Base-by-base conservation (phyloP, 2,113 vertebrate species). In the Ailuropoda melanoleuca region DNA sequence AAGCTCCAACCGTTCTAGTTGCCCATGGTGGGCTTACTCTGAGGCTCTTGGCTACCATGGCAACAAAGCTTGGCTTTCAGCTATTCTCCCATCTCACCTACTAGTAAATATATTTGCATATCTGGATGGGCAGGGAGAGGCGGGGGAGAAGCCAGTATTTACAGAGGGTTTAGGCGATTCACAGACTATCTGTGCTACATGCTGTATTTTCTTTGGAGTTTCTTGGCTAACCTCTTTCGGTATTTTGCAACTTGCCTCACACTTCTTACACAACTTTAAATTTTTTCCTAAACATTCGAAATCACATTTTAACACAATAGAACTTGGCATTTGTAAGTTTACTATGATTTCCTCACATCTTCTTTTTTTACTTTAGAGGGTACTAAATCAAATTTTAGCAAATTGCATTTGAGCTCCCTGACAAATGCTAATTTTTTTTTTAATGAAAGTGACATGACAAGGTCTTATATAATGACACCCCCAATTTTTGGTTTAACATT, bases 221-320 rank as follows among this genome's bases (percentile, higher is more conserved):
- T 96, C 48, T 82, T 92, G 82, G 60, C 70, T 97, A 97, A 97
- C 56, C 88, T 90, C 62, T 88, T 84, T 86, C 62, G 72, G 34
- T 58, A 90, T 96, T 97, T 97, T 96, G 81, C 58, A 97, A 94
- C 46, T 88, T 88, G 90, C 37, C 56, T 93, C 84, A 53, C 37
- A 77, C 64, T 66, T 93, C 86, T 97, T 95, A 92, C 88, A 82
- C 60, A 98, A 95, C 56, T 90, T 96, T 50, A 89, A 91, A 75
- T 37, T 39, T 92, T 89, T 77, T 83, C 68, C 86, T 95, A 96
- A 92, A 94, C 77, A 96, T 97, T 96, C 90, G 19, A 95, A 92
- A 97, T 93, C 81, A 85, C 90, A 90, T 88, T 97, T 97, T 81
- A 92, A 96, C 92, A 97, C 64, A 87, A 93, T 89, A 89, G 74